A percentile compares a stretch with the other conserved stretches of the same genome.
Evolutionary conservation across 2,888 invertebrate species (phyloP).

Genomic region (Biston stratarius): DNA sequence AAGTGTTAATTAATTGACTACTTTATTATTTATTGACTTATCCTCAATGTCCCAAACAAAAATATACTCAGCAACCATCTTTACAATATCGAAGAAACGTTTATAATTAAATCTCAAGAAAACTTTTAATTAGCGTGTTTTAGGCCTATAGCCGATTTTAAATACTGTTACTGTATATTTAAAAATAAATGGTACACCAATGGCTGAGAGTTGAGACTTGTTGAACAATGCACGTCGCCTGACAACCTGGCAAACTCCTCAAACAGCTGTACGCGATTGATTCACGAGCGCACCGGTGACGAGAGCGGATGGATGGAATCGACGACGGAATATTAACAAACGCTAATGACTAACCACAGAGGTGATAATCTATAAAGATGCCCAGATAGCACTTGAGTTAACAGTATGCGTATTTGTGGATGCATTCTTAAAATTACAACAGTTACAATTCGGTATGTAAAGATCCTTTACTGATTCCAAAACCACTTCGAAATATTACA

Average conservation of each 20-base stretch:
- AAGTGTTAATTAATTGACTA: not conserved
- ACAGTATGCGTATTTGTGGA: no score
- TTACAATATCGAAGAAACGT: constrained; percentile 29
- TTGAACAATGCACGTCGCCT: constrained; percentile 68
- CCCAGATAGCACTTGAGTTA: no score
- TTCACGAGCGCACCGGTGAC: constrained; percentile 57
- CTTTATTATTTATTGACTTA: not conserved
- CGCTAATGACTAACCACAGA: constrained; percentile 41
- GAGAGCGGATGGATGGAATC: constrained; percentile 35
- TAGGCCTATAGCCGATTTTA: constrained; percentile 72
- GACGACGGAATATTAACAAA: constrained; percentile 44
- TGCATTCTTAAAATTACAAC: no score
- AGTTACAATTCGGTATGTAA: no score
- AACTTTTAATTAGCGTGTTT: constrained; percentile 48
- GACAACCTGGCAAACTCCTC: constrained; percentile 46
- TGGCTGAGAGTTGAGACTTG: constrained; percentile 34
- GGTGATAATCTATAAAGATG: no score
- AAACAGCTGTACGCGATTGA: constrained; percentile 80
- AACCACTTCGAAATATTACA: no score
- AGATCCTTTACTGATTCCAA: no score
- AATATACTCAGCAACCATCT: not conserved
- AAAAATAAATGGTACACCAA: constrained; percentile 25
- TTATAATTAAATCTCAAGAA: constrained; percentile 35
- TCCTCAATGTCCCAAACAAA: not conserved
- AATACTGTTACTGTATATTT: constrained; percentile 46